Conservation (phyloP, 2,888 invertebrate species). For the Lacanobia wlatinum region DNA sequence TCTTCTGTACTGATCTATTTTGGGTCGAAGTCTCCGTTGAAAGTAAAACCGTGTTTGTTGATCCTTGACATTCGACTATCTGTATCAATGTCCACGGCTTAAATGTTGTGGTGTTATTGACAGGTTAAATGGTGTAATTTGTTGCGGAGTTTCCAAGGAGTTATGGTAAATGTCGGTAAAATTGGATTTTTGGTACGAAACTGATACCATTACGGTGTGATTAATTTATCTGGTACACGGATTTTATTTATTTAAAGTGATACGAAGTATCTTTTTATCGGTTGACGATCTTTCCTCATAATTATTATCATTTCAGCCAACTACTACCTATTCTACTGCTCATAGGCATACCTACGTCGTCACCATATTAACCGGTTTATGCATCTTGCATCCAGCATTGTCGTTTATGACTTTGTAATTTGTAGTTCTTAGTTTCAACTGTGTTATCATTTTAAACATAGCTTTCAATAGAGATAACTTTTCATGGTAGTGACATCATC, state of each 20-base stretch:
- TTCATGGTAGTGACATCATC: neutral
- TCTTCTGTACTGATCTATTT: neutral
- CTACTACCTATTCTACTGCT: too few species aligned
- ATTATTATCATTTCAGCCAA: neutral
- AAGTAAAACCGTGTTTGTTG: slow-evolving; percentile 63
- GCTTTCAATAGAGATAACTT: too few species aligned
- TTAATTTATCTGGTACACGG: neutral
- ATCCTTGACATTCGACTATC: slow-evolving; percentile 66
- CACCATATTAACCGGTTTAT: too few species aligned
- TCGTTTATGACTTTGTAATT: too few species aligned
- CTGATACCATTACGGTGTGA: neutral
- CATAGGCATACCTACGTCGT: too few species aligned
- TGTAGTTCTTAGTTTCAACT: too few species aligned
- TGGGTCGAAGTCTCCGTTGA: slow-evolving; percentile 42
- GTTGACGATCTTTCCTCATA: neutral
- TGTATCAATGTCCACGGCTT: slow-evolving; percentile 49
- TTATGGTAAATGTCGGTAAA: slow-evolving; percentile 18
- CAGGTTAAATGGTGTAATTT: slow-evolving; percentile 45
- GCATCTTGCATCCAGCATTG: too few species aligned
- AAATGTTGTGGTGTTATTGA: slow-evolving; percentile 49
- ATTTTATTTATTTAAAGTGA: neutral
- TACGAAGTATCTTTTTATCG: neutral
- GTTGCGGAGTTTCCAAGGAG: slow-evolving; percentile 24
- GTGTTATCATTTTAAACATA: too few species aligned
- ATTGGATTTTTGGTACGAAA: slow-evolving; percentile 12